Evolutionary conservation across 2,888 invertebrate genomes (phyloP).

Genomic region (Melinaea marsaeus): DNA sequence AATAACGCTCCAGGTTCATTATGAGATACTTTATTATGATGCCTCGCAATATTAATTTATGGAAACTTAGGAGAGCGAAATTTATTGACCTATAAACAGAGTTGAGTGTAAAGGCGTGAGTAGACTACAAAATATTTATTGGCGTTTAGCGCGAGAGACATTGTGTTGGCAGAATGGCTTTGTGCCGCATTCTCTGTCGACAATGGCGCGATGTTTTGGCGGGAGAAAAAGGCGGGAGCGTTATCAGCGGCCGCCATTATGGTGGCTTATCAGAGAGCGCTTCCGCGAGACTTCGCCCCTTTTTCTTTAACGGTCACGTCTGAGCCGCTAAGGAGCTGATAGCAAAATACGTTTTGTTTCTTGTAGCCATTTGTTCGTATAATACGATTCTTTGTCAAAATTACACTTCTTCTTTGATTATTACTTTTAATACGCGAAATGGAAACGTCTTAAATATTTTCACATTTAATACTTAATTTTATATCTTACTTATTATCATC

Average conservation of each 20-base stretch:
- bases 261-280: conserved; percentile 73
- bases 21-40: conserved; percentile 30
- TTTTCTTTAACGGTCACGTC: conserved; percentile 77
- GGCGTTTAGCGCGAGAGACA: conserved; percentile 46
- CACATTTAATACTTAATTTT: too few species aligned
- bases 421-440: neutral
- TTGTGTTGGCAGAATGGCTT: conserved; percentile 50
- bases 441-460: neutral
- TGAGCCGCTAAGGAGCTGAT: conserved; percentile 49
- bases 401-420: neutral
- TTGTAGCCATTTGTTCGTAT: conserved; percentile 13
- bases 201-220: conserved; percentile 72
- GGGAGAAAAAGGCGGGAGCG: conserved; percentile 76
- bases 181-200: conserved; percentile 62
- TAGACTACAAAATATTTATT: conserved; percentile 59
- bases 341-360: conserved; percentile 44
- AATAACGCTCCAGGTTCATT: conserved; percentile 45
- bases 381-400: neutral
- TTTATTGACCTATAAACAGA: conserved; percentile 2
- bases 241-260: conserved; percentile 75
- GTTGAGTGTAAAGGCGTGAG: conserved; percentile 42
- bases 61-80: neutral
- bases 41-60: conserved; percentile 15
- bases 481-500: too few species aligned
- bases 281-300: conserved; percentile 66